Conservation (phyloP, 2,888 invertebrate genomes). For the Rhimphoctona megacephalus region DNA sequence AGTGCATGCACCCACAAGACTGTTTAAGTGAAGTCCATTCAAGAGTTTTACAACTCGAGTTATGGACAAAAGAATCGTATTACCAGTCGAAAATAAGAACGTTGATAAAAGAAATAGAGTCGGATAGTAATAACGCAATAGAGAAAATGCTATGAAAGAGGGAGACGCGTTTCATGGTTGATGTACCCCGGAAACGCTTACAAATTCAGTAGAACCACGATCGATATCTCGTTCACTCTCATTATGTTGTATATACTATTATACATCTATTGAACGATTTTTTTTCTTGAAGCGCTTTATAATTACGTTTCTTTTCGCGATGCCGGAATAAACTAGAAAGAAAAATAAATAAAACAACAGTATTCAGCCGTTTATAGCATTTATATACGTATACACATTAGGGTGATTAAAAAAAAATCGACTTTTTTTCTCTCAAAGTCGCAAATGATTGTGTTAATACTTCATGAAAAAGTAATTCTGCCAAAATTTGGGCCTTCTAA, state of each 20-base stretch:
- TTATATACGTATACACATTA: no score
- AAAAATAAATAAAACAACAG: conserved; percentile 24
- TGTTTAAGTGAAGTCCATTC: conserved; percentile 24
- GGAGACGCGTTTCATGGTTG: conserved; percentile 37
- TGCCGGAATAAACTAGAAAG: conserved; percentile 25
- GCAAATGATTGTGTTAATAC: no score
- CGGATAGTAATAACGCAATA: conserved; percentile 17
- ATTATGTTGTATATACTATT: conserved; percentile 1
- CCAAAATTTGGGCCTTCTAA: no score
- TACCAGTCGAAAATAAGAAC: background rate
- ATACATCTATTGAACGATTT: background rate
- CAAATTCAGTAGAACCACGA: conserved; percentile 32
- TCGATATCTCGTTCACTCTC: conserved; percentile 51
- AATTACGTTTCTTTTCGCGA: conserved; percentile 39
- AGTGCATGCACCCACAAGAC: background rate
- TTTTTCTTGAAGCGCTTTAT: conserved; percentile 15
- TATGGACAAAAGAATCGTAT: background rate
- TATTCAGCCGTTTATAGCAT: conserved; percentile 30
- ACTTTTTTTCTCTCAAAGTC: no score
- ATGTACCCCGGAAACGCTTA: conserved; percentile 22
- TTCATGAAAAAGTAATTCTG: no score
- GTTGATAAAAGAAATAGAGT: conserved; percentile 24
- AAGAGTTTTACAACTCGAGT: conserved; percentile 3
- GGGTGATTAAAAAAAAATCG: no score
- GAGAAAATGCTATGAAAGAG: conserved; percentile 8